A percentile compares a stretch with the other conserved stretches of the same genome.
These are phyloP conservation scores for Amniataba percoides DNA, from an alignment of 2,797 vertebrate genomes.

Conservation along the genomic window DNA sequence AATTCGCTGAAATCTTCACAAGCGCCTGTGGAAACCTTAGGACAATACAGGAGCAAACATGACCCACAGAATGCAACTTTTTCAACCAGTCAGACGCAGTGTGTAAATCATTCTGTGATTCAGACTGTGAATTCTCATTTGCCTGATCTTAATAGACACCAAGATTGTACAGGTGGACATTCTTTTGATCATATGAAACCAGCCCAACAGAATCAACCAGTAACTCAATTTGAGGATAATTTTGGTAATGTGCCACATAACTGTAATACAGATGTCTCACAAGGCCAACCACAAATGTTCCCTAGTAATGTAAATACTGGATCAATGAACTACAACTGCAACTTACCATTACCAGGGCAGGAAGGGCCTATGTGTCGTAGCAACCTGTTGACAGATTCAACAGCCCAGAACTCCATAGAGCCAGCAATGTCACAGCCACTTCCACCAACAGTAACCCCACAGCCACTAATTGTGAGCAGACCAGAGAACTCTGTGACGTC, in stretches of 20 bases:
- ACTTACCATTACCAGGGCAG: conserved; percentile 38
- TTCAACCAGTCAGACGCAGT: conserved; percentile 39
- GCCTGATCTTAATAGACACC: conserved; percentile 43
- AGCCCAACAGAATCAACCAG: conserved; percentile 55
- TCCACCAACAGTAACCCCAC: conserved; percentile 61
- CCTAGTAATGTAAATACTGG: conserved; percentile 57
- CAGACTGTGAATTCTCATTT: conserved; percentile 56
- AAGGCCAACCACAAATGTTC: conserved; percentile 61
- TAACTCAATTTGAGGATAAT: conserved; percentile 68
- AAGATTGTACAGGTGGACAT: conserved; percentile 30
- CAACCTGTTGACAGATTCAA: conserved; percentile 44
- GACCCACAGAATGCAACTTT: conserved; percentile 46
- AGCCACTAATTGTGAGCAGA: conserved; percentile 61
- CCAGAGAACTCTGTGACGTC: conserved; percentile 52
- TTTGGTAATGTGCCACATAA: conserved; percentile 55
- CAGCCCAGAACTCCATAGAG: conserved; percentile 46
- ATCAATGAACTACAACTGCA: conserved; percentile 53
- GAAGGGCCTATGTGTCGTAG: conserved; percentile 55
- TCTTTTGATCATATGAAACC: conserved; percentile 59
- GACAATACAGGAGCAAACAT: conserved; percentile 46
- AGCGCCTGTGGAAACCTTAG: conserved; percentile 32
- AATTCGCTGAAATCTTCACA: conserved; percentile 65
- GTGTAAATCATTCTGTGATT: conserved; percentile 61
- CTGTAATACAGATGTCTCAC: conserved; percentile 54
- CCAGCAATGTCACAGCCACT: conserved; percentile 71